Percentiles rank a stretch among this genome's conserved stretches.
phyloP scores from a whole-genome alignment of 1,140 invertebrate genomes.

The Zaprionus ghesquierei region DNA sequence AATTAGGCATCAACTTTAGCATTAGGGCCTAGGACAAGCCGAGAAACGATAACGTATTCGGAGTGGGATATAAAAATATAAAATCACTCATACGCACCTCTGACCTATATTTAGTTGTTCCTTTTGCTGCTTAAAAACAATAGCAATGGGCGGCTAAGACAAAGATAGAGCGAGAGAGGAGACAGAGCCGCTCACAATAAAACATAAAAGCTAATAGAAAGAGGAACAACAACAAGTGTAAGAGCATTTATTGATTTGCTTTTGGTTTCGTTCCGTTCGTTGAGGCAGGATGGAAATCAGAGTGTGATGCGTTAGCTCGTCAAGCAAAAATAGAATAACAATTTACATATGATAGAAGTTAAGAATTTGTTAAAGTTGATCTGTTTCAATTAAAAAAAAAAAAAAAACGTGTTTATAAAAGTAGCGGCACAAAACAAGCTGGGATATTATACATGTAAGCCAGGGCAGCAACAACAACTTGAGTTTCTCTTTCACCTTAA shows the following conservation, averaged over 20 bases:
- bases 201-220: not conserved
- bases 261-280: not conserved
- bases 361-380: too few species aligned
- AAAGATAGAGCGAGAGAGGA: too few species aligned
- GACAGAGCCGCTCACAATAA: not conserved
- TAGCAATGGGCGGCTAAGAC: conserved; percentile 16
- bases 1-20: too few species aligned
- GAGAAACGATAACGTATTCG: not conserved
- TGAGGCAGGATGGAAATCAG: not conserved
- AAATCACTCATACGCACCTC: conserved; percentile 66
- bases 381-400: conserved; percentile 8
- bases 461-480: not conserved
- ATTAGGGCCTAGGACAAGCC: not conserved
- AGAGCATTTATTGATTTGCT: conserved; percentile 60
- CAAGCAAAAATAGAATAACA: too few species aligned
- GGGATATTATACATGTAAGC: conserved; percentile 58
- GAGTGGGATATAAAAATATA: not conserved
- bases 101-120: conserved; percentile 54
- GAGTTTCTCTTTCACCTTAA: conserved; percentile 4
- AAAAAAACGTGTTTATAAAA: conserved; percentile 45
- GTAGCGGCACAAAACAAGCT: too few species aligned
- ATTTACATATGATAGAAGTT: too few species aligned
- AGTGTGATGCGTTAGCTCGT: too few species aligned
- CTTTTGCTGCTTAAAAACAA: conserved; percentile 27
- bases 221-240: conserved; percentile 24